Evolutionary conservation across 2,888 invertebrate species (phyloP).

Genomic region (Mycalesis mineus): DNA sequence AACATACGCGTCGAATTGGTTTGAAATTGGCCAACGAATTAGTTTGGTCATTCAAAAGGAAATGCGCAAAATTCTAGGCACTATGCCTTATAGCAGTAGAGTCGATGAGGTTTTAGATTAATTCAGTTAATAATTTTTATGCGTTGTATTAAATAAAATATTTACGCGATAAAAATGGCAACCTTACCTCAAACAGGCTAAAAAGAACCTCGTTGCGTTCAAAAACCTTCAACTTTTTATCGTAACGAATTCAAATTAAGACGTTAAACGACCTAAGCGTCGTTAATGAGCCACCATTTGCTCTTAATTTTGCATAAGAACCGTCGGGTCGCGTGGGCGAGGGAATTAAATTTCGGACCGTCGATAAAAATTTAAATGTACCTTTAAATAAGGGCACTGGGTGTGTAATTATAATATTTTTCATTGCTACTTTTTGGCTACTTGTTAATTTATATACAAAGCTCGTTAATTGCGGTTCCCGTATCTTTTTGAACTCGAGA

Average conservation of each 20-base stretch:
- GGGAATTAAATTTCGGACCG: constrained; percentile 39
- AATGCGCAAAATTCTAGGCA: no score
- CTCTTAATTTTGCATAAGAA: constrained; percentile 56
- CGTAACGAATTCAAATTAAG: constrained; percentile 61
- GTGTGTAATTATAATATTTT: neutral
- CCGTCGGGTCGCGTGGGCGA: constrained; percentile 38
- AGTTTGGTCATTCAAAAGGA: no score
- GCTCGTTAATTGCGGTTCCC: no score
- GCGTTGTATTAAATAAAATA: no score
- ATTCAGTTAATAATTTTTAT: no score
- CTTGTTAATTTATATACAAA: neutral
- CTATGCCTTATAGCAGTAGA: no score
- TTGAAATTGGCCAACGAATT: no score
- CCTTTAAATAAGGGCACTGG: neutral
- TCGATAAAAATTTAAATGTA: constrained; percentile 12
- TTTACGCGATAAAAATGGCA: no score
- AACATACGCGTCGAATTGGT: no score
- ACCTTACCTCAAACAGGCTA: constrained; percentile 1
- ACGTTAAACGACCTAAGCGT: constrained; percentile 58
- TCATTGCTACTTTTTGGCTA: neutral
- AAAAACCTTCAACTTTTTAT: constrained; percentile 38
- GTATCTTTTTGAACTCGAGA: no score
- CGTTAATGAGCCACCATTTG: constrained; percentile 56
- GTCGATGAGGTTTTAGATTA: no score
- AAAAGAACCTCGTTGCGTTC: constrained; percentile 14